Percentiles rank a stretch among this genome's conserved stretches.
phyloP scores from a whole-genome alignment of 2,113 vertebrate genomes.

The Siphamia tubifer region DNA sequence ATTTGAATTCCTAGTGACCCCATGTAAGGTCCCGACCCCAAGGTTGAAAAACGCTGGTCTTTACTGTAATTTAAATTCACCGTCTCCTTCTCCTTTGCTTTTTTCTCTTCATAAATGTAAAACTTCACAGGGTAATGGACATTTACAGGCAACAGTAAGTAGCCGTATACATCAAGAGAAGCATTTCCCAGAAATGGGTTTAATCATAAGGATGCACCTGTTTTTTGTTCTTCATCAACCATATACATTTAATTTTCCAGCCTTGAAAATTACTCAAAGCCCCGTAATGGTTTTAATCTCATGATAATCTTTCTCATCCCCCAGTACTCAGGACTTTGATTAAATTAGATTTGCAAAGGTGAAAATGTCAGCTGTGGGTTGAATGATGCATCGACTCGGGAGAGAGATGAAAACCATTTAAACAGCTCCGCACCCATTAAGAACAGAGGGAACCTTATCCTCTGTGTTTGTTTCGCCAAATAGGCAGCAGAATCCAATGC shows the following conservation, averaged over 20 bases:
- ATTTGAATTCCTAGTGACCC: too few species aligned
- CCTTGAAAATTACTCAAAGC: constrained; percentile 27
- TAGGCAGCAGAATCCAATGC: constrained; percentile 60
- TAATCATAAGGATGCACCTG: constrained; percentile 32
- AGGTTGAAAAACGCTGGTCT: too few species aligned
- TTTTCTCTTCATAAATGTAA: too few species aligned
- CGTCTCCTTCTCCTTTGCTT: too few species aligned
- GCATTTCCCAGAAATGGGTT: background rate
- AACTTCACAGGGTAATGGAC: too few species aligned
- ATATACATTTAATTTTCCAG: constrained; percentile 6
- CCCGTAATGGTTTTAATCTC: constrained; percentile 53
- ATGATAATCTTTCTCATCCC: constrained; percentile 43
- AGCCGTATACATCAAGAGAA: background rate
- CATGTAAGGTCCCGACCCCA: too few species aligned
- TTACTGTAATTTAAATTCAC: too few species aligned
- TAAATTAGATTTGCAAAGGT: constrained; percentile 63
- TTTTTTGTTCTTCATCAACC: constrained; percentile 8
- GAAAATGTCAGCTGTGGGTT: constrained; percentile 53
- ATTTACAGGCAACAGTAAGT: background rate
- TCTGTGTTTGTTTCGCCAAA: constrained; percentile 72
- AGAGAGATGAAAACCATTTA: constrained; percentile 70
- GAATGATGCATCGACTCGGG: constrained; percentile 67
- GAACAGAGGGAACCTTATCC: constrained; percentile 61
- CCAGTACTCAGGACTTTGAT: constrained; percentile 51
- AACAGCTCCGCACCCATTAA: constrained; percentile 65